These are phyloP conservation scores for Ibycter americanus DNA, from an alignment of 2,797 vertebrate species.

Conservation along the genomic window DNA sequence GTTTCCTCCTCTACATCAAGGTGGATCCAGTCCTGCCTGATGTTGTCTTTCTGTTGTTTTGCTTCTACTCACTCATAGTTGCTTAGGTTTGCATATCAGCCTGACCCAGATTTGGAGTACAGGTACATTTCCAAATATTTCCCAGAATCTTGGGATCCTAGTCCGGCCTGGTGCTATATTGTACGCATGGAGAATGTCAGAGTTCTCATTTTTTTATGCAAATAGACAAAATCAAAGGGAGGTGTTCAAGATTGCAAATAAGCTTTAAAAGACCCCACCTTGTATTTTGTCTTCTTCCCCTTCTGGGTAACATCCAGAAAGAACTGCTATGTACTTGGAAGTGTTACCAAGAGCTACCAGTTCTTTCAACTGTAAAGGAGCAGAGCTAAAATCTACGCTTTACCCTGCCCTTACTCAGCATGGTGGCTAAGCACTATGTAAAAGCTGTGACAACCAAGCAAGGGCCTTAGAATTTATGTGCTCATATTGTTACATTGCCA, in stretches of 20 bases:
- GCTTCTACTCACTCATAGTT: not conserved
- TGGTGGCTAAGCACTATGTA: not conserved
- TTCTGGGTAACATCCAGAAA: not conserved
- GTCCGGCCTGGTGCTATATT: not conserved
- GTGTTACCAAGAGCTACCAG: not conserved
- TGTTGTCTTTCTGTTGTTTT: not conserved
- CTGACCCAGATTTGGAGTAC: not conserved
- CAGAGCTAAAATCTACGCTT: not conserved
- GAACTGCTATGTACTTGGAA: not conserved
- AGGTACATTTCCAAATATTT: not conserved
- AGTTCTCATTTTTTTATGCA: not conserved
- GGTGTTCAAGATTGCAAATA: not conserved
- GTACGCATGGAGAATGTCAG: not conserved
- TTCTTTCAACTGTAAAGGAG: not conserved
- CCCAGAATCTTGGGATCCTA: not conserved
- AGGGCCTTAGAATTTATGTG: not conserved
- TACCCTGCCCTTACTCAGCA: not conserved
- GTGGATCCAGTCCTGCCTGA: accelerated
- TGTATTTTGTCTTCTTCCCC: not conserved
- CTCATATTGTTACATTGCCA: not conserved
- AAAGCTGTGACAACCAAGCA: not conserved
- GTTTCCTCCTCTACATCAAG: not conserved
- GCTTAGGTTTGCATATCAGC: not conserved
- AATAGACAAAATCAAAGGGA: not conserved
- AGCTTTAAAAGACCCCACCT: not conserved